Conservation (phyloP, 2,888 invertebrate species). For the Mamestra brassicae region DNA sequence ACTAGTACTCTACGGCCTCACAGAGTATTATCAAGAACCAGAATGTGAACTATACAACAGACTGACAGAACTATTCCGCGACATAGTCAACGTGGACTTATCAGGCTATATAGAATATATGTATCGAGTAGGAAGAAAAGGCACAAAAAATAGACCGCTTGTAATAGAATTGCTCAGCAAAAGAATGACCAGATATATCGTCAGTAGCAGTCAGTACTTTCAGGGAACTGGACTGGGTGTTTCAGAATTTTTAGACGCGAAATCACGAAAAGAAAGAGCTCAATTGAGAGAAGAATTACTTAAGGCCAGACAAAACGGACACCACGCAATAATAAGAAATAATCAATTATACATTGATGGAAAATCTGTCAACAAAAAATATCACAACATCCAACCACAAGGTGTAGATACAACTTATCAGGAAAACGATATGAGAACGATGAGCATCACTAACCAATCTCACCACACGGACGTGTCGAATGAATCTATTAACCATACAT, state of each 20-base stretch:
- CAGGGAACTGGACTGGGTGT: conserved; percentile 3
- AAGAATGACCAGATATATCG: neutral
- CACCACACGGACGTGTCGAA: no score
- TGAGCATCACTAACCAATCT: no score
- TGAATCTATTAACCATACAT: no score
- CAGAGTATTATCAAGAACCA: neutral
- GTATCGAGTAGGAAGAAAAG: conserved; percentile 3
- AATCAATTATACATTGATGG: neutral
- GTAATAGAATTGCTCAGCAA: neutral
- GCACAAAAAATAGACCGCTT: conserved; percentile 5
- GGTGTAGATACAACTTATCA: no score
- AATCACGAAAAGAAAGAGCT: conserved; percentile 1
- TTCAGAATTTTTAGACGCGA: neutral
- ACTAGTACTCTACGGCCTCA: neutral
- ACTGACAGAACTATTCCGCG: conserved; percentile 1
- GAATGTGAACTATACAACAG: neutral
- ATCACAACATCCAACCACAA: no score
- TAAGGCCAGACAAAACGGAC: neutral
- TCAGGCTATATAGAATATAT: conserved; percentile 8
- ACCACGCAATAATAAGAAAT: neutral
- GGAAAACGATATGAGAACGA: no score
- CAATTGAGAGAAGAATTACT: neutral
- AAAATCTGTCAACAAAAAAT: no score
- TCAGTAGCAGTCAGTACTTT: neutral
- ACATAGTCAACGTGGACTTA: conserved; percentile 9